Evolutionary conservation across 2,797 vertebrate genomes (phyloP).

Genomic region (Sebastes melanostomus): DNA sequence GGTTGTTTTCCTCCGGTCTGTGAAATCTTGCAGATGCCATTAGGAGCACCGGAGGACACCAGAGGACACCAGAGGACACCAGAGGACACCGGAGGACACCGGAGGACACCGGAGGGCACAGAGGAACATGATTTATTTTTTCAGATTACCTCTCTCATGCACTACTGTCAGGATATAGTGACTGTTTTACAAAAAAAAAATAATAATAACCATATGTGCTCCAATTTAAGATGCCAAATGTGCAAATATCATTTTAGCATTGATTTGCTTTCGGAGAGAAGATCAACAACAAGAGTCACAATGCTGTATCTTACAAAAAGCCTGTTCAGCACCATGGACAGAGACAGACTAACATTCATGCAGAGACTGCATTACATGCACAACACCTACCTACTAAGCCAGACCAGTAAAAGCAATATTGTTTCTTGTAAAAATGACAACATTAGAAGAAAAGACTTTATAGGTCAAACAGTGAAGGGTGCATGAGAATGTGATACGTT

Average conservation of each 20-base stretch:
- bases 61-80: too few species aligned
- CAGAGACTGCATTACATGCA: background rate
- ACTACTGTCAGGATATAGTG: too few species aligned
- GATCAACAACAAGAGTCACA: background rate
- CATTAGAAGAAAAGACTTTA: slow-evolving; percentile 28
- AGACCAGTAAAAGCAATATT: slow-evolving; percentile 2
- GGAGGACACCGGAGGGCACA: too few species aligned
- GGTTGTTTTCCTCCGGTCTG: too few species aligned
- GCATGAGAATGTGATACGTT: slow-evolving; percentile 35
- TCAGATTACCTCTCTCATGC: too few species aligned
- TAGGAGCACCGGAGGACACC: too few species aligned
- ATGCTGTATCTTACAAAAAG: background rate
- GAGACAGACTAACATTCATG: slow-evolving; percentile 13
- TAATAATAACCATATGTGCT: too few species aligned
- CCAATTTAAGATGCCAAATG: background rate
- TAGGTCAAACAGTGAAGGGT: slow-evolving; percentile 54
- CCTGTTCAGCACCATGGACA: slow-evolving; percentile 66
- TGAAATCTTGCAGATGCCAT: too few species aligned
- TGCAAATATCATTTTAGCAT: background rate
- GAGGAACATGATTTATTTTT: too few species aligned
- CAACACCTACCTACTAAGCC: background rate
- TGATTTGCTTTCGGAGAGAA: background rate
- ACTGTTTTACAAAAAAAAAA: too few species aligned
- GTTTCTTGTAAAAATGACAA: slow-evolving; percentile 22
- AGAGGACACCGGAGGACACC: too few species aligned